phyloP scores from a whole-genome alignment of 37 sponge, comb jelly and placozoan genomes.

The Aphrocallistes beatrix region DNA sequence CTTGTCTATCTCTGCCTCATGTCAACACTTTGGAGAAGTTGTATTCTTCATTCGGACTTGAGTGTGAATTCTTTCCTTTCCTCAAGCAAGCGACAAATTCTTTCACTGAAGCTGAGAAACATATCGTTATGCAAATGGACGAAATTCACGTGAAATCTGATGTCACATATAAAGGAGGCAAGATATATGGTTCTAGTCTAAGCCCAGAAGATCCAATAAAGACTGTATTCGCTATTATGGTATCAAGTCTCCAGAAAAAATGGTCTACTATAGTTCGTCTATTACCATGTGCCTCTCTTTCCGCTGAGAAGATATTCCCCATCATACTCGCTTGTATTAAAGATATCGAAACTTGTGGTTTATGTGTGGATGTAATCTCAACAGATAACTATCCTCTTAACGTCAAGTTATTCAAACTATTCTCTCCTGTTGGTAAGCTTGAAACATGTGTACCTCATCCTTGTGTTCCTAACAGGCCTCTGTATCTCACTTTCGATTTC shows the following conservation, averaged over 20 bases:
- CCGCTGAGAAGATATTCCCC: not conserved
- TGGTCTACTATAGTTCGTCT: not conserved
- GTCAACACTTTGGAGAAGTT: too few relatives aligned
- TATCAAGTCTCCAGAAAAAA: not conserved
- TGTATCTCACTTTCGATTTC: not conserved
- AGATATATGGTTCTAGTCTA: not conserved
- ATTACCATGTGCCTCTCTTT: not conserved
- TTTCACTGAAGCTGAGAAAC: not conserved
- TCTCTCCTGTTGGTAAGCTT: not conserved
- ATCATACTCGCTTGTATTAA: not conserved
- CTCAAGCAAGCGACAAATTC: not conserved
- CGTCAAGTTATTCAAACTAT: not conserved
- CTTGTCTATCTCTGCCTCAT: not conserved
- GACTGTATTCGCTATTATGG: not conserved
- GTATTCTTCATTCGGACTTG: slow-evolving; percentile 4
- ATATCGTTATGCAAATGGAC: not conserved
- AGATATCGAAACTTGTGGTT: not conserved
- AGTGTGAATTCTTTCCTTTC: not conserved
- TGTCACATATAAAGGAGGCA: not conserved
- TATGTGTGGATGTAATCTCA: not conserved
- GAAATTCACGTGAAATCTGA: not conserved
- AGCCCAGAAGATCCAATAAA: not conserved
- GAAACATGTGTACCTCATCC: not conserved
- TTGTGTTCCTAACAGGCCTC: not conserved
- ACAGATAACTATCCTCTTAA: slow-evolving; percentile 9